phyloP scores from a whole-genome alignment of 1,140 invertebrate species.

The Drosophila ironensis region DNA sequence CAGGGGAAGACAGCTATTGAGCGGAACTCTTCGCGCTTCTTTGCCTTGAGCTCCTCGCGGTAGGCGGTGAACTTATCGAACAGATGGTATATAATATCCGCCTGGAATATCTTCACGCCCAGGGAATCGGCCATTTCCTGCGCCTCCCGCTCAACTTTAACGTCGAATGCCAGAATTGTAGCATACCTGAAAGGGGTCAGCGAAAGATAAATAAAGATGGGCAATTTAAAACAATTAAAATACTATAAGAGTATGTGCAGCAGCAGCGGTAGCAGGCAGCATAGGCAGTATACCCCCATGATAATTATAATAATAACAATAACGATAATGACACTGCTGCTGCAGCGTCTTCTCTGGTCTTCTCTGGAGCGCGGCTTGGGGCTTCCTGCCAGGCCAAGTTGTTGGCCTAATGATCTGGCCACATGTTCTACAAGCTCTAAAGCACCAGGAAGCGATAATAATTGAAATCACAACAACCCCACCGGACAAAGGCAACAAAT shows the following conservation, averaged over 20 bases:
- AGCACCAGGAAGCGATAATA: conserved; percentile 67
- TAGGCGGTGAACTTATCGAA: conserved; percentile 99
- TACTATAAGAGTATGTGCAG: conserved; percentile 36
- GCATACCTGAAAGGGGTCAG: conserved; percentile 88
- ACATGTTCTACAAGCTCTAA: conserved; percentile 20
- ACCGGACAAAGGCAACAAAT: conserved; percentile 3
- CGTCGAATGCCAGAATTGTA: conserved; percentile 99
- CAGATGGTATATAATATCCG: conserved; percentile 99
- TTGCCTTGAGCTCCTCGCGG: conserved; percentile 95
- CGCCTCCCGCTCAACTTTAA: conserved; percentile 98
- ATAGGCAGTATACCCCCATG: conserved; percentile 7
- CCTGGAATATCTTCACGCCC: conserved; percentile 98
- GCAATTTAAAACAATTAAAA: conserved; percentile 65
- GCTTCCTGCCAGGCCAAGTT: conserved; percentile 28
- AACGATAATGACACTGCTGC: conserved; percentile 39
- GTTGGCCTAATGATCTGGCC: conserved; percentile 59
- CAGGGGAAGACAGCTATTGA: conserved; percentile 99
- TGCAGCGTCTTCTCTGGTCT: conserved; percentile 4
- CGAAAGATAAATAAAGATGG: conserved; percentile 3
- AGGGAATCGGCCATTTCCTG: conserved; percentile 97
- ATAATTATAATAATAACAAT: conserved; percentile 59
- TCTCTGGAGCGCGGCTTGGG: not conserved
- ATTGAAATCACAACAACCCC: conserved; percentile 57
- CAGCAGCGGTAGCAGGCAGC: not conserved
- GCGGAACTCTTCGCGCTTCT: conserved; percentile 97